Evolutionary conservation across 2,113 vertebrate genomes (phyloP).

Genomic region (Dolichallabes microphthalmus): DNA sequence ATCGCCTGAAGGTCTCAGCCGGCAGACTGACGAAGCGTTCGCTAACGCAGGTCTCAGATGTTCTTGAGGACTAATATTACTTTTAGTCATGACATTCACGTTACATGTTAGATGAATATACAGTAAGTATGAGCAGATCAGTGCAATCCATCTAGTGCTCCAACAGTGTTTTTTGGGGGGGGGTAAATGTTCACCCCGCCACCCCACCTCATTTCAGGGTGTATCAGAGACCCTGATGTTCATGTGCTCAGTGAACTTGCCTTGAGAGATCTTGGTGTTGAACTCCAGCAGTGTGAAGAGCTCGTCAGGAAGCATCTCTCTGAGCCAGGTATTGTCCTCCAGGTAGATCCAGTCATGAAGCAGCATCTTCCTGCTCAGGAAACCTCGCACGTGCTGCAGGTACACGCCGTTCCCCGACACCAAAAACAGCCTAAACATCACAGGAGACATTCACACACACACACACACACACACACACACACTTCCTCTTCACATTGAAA

Average conservation of each 20-base stretch:
- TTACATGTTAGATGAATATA: background rate
- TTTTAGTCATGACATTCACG: background rate
- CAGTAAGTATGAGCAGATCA: background rate
- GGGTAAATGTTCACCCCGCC: background rate
- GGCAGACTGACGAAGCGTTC: no score
- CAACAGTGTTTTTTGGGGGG: background rate
- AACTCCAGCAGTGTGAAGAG: conserved; percentile 62
- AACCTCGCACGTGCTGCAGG: conserved; percentile 59
- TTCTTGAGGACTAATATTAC: background rate
- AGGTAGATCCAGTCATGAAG: conserved; percentile 62
- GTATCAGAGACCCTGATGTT: background rate
- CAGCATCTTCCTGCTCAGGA: conserved; percentile 59
- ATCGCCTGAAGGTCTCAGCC: background rate
- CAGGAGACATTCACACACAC: background rate
- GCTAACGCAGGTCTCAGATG: background rate
- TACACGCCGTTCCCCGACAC: conserved; percentile 58
- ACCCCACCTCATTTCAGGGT: background rate
- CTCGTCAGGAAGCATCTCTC: conserved; percentile 57
- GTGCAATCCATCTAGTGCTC: background rate
- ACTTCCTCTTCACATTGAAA: background rate
- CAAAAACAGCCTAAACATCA: conserved; percentile 56
- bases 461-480: no score
- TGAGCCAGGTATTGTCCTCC: conserved; percentile 60
- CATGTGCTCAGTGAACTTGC: conserved; percentile 27
- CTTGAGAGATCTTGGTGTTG: conserved; percentile 64